Evolutionary conservation across 1,140 invertebrate genomes (phyloP).

Genomic region (Trachymyrmex cornetzi): DNA sequence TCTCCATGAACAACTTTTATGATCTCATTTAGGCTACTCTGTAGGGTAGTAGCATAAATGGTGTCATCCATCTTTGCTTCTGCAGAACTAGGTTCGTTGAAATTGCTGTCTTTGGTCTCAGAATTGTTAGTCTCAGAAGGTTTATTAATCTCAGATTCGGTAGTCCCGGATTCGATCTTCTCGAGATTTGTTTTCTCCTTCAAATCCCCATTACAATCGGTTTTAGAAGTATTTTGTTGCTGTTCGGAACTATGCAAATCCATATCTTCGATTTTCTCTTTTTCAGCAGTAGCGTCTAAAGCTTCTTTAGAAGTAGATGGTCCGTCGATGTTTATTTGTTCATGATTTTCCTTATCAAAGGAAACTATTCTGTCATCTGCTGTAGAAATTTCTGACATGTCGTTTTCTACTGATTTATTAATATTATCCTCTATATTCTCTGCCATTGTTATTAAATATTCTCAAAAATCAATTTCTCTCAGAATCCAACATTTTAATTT

Average conservation of each 20-base stretch:
- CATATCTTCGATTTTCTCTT: background rate
- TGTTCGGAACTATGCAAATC: background rate
- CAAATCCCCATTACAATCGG: constrained; percentile 17
- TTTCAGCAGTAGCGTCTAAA: background rate
- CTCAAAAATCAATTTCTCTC: constrained; percentile 35
- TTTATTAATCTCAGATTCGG: background rate
- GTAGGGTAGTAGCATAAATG: background rate
- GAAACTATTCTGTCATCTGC: background rate
- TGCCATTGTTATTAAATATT: constrained; percentile 64
- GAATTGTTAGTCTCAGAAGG: background rate
- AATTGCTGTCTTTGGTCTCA: constrained; percentile 17
- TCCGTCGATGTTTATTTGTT: background rate
- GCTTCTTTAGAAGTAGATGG: background rate
- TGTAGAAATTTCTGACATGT: background rate
- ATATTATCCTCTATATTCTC: constrained; percentile 53
- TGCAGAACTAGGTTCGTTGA: background rate
- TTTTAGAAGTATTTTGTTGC: background rate
- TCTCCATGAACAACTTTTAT: constrained; percentile 66
- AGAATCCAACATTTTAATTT: constrained; percentile 34
- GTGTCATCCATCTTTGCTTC: background rate
- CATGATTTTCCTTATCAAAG: background rate
- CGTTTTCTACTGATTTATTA: background rate
- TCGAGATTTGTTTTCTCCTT: background rate
- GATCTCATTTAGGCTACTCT: constrained; percentile 60
- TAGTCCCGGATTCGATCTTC: background rate